phyloP scores from a whole-genome alignment of 1,140 invertebrate species.

The Drosophila bipectinata region DNA sequence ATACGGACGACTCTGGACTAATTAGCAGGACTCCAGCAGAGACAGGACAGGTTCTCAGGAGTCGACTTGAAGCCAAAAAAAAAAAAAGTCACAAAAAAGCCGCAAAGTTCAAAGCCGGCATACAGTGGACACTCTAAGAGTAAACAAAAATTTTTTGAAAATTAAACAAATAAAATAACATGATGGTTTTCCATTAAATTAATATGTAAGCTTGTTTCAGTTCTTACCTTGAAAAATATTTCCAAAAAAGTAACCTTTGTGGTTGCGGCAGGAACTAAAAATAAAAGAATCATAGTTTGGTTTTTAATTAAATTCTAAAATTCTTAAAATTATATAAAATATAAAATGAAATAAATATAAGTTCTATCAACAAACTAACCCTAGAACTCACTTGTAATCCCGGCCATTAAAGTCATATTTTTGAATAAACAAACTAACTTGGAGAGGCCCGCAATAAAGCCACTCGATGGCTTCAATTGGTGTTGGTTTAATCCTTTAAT shows the following conservation, averaged over 20 bases:
- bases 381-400: background rate
- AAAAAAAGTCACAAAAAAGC: background rate
- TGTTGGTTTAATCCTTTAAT: constrained; percentile 1
- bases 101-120: background rate
- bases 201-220: too few relatives aligned
- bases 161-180: too few relatives aligned
- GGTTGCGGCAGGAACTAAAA: too few relatives aligned
- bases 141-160: too few relatives aligned
- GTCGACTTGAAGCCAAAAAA: constrained; percentile 7
- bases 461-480: background rate
- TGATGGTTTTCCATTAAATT: too few relatives aligned
- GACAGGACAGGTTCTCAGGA: background rate
- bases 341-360: too few relatives aligned
- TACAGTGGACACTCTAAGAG: constrained; percentile 4
- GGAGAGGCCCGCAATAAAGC: background rate
- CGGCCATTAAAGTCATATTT: background rate
- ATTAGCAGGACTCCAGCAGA: constrained; percentile 17
- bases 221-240: too few relatives aligned
- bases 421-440: background rate
- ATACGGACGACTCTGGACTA: constrained; percentile 7
- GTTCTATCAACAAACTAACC: background rate
- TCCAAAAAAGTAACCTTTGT: too few relatives aligned
- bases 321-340: too few relatives aligned
- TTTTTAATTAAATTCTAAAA: too few relatives aligned
- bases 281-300: too few relatives aligned